A percentile compares a stretch with the other conserved stretches of the same genome.
Evolutionary conservation across 2,888 invertebrate species (phyloP).

Genomic region (Zaprionus lineosus): DNA sequence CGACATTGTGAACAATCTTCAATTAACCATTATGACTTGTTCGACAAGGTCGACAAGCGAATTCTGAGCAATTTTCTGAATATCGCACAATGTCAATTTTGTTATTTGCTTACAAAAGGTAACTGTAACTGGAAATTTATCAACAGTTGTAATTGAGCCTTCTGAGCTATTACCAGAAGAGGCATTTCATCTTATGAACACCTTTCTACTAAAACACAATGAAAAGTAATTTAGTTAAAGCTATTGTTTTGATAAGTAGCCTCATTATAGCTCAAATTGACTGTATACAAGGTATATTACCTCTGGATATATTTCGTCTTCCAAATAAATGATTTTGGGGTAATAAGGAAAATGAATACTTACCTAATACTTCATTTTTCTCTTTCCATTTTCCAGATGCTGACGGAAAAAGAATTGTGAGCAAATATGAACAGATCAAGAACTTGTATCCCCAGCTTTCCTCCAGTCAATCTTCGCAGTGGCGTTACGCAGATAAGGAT

Average conservation of each 20-base stretch:
- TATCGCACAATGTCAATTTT: slow-evolving; percentile 23
- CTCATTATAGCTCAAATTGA: slow-evolving; percentile 63
- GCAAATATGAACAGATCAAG: slow-evolving; percentile 68
- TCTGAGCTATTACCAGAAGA: slow-evolving; percentile 21
- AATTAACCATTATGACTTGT: slow-evolving; percentile 63
- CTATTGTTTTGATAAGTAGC: slow-evolving; percentile 44
- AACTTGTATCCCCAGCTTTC: slow-evolving; percentile 66
- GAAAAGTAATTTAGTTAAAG: slow-evolving; percentile 46
- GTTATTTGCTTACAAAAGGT: slow-evolving; percentile 59
- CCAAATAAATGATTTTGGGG: too few species aligned
- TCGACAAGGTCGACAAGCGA: slow-evolving; percentile 55
- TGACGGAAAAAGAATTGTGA: slow-evolving; percentile 59
- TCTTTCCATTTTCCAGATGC: slow-evolving; percentile 38
- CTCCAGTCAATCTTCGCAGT: slow-evolving; percentile 58
- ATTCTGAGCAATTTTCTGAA: slow-evolving; percentile 51
- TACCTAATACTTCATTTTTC: too few species aligned
- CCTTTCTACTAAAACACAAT: slow-evolving; percentile 3
- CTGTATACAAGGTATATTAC: slow-evolving; percentile 69
- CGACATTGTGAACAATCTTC: slow-evolving; percentile 61
- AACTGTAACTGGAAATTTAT: slow-evolving; percentile 44
- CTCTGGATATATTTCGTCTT: too few species aligned
- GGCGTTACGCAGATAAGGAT: slow-evolving; percentile 65
- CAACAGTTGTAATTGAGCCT: slow-evolving; percentile 48
- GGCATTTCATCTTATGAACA: not conserved
- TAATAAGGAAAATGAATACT: too few species aligned